phyloP scores from a whole-genome alignment of 2,113 vertebrate species.

The Bucco capensis region DNA sequence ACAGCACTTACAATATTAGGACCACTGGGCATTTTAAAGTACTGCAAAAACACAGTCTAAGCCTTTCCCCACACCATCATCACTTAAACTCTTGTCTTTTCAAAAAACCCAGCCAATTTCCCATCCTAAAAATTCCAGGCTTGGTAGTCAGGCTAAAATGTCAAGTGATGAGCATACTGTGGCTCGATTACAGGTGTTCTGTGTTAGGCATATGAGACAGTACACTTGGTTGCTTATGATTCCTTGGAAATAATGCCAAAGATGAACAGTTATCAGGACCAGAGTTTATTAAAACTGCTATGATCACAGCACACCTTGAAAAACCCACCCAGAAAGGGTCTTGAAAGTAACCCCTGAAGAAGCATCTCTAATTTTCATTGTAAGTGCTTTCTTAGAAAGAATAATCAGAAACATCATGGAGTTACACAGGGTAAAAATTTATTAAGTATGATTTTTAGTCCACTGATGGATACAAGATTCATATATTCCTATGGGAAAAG shows the following conservation, averaged over 20 bases:
- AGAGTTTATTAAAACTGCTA: not conserved
- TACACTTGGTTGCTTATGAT: not conserved
- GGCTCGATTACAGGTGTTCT: not conserved
- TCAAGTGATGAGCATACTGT: not conserved
- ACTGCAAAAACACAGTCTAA: not conserved
- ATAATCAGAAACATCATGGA: not conserved
- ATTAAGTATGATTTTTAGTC: not conserved
- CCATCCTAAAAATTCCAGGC: not conserved
- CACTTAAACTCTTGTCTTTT: not conserved
- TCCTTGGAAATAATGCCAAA: not conserved
- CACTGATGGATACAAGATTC: not conserved
- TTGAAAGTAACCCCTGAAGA: not conserved
- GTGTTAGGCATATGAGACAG: not conserved
- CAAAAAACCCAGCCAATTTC: not conserved
- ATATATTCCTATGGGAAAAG: not conserved
- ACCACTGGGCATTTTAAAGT: not conserved
- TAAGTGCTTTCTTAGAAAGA: not conserved
- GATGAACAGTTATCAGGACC: not conserved
- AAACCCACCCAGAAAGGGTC: not conserved
- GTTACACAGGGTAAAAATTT: not conserved
- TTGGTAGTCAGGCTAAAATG: not conserved
- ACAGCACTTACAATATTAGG: not conserved
- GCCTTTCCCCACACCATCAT: not conserved
- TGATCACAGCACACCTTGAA: not conserved
- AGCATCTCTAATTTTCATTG: not conserved